A percentile compares a stretch with the other conserved stretches of the same genome.
Evolutionary conservation across 2,888 invertebrate genomes (phyloP).

Genomic region (Pterostichus niger): DNA sequence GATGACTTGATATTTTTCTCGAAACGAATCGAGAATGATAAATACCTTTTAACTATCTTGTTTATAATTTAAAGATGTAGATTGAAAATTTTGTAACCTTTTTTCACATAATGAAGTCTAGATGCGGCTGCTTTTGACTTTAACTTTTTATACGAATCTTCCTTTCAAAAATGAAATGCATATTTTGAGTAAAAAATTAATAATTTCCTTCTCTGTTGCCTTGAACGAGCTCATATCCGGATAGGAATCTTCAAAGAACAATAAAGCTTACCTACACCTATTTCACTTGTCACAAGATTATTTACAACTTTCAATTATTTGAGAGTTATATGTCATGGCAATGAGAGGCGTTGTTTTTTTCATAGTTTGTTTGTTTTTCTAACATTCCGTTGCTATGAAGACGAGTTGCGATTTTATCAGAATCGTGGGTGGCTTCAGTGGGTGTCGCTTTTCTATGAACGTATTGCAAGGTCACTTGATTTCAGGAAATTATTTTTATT

Average conservation of each 20-base stretch:
- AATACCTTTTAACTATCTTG: constrained; percentile 35
- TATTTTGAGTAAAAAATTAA: not conserved
- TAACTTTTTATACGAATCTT: not conserved
- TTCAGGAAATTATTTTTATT: constrained; percentile 36
- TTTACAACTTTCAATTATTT: no score
- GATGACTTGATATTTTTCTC: constrained; percentile 33
- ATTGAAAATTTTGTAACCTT: constrained; percentile 35
- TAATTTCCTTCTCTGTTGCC: no score
- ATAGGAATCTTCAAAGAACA: no score
- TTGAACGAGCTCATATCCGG: no score
- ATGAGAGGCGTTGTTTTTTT: no score
- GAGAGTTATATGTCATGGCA: no score
- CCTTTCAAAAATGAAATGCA: constrained; percentile 6
- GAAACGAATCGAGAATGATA: constrained; percentile 39
- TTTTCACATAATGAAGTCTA: constrained; percentile 2
- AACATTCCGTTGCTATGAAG: constrained; percentile 23
- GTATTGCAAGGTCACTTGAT: constrained; percentile 12
- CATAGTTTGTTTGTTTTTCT: constrained; percentile 15
- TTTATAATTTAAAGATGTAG: constrained; percentile 16
- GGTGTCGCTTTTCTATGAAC: no score
- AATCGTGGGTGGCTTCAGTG: not conserved
- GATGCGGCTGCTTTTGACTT: constrained; percentile 1
- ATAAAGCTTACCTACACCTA: no score
- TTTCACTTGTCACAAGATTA: no score
- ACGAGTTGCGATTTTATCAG: constrained; percentile 39